Evolutionary conservation across 2,797 vertebrate species (phyloP), one percentile per base, ranked within the genome.

Genomic region (Acrossocheilus fasciatus): DNA sequence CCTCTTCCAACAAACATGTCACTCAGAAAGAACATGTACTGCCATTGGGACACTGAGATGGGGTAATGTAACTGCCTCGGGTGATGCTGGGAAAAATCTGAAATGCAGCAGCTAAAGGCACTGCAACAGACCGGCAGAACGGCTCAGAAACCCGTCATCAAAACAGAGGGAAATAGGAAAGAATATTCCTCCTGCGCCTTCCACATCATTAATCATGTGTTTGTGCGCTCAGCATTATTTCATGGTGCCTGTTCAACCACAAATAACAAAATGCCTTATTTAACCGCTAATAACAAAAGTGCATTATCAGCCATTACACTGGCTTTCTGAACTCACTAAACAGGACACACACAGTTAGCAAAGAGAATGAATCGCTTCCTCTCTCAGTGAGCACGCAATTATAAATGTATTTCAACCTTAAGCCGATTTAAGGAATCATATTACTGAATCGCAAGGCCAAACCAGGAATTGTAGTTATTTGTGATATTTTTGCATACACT

Each of bases 271-370:
- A 78, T 70, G 47, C 47, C 30, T 78, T 86, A 80, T 74, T 88
- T 78, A 89, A 87, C 70, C 69, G 12, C 69, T 75, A 87, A 85
- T 87, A 83, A 80, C 72, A 79, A 72, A 89, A 84, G 81, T 86
- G 72, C 76, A 90, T 86, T 89, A 84, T 76, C 77, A 86, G 77
- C 73, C 84, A 80, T 89, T 79, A 82, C 72, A 84, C 86, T 84
- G 70, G 82, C 79, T 87, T 86, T 89, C 81, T 82, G 72, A 66
- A 84, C 43, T 77, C 83, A 78, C 86, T 87, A 75, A 89, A 80
- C 86, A 77, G 76, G 52, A 86, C 50, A 89, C 78, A 81, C 69
- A 47, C 57, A 87, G 82, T 81, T 83, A 83, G 81, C 78, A 83
- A 88, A 54, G 64, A 85, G 34, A 68, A 84, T 84, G 6, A 70